Evolutionary conservation across 2,888 invertebrate genomes (phyloP).

Genomic region (Cinara cedri): DNA sequence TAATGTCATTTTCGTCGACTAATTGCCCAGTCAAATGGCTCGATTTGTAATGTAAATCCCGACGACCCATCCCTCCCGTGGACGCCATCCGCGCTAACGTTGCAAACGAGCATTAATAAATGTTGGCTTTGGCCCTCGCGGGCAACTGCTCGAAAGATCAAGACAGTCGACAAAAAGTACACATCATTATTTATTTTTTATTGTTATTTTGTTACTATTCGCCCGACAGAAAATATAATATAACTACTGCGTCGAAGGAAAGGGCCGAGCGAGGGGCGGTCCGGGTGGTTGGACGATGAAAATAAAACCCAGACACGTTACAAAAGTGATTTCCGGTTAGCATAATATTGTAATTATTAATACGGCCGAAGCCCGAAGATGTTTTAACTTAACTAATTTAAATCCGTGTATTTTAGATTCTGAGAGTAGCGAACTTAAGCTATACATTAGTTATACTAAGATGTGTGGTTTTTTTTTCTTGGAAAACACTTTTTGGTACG

Average conservation of each 20-base stretch:
- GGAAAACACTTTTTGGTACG: too few species aligned
- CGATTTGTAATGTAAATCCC: slow-evolving; percentile 56
- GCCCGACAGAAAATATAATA: slow-evolving; percentile 28
- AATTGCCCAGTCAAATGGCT: slow-evolving; percentile 54
- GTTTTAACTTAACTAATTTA: neutral
- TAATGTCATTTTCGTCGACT: slow-evolving; percentile 55
- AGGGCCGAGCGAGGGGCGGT: neutral
- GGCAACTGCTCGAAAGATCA: slow-evolving; percentile 44
- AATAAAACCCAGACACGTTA: slow-evolving; percentile 26
- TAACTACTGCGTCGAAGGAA: slow-evolving; percentile 21
- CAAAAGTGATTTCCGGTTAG: slow-evolving; percentile 20
- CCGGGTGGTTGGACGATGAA: neutral
- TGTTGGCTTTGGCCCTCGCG: slow-evolving; percentile 32
- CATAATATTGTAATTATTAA: too few species aligned
- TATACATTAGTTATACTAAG: too few species aligned
- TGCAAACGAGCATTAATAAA: slow-evolving; percentile 51
- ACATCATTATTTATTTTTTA: slow-evolving; percentile 49
- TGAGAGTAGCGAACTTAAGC: too few species aligned
- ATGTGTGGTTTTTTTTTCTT: too few species aligned
- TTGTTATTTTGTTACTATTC: slow-evolving; percentile 39
- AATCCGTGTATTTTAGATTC: too few species aligned
- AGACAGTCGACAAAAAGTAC: slow-evolving; percentile 50
- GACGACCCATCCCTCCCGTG: neutral
- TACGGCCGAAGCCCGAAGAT: neutral
- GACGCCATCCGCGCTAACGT: neutral